Evolutionary conservation across 2,797 vertebrate genomes (phyloP).

Genomic region (Eleutherodactylus coqui): DNA sequence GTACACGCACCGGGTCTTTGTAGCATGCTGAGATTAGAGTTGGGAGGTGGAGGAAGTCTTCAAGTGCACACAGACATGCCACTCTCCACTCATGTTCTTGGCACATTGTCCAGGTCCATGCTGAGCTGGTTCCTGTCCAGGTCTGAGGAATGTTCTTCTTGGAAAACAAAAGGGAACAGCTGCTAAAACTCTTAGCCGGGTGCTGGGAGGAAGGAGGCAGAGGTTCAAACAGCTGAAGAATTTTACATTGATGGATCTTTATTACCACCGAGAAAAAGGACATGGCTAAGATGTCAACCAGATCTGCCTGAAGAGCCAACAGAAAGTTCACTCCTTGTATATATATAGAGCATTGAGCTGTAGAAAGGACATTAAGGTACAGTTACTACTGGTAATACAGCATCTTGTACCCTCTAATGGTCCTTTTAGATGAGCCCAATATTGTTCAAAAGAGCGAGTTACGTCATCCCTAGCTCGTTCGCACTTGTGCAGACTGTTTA

Average conservation of each 20-base stretch:
- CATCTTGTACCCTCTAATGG: neutral
- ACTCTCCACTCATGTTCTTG: conserved; percentile 53
- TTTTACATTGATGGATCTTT: neutral
- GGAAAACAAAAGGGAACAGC: conserved; percentile 56
- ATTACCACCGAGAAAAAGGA: neutral
- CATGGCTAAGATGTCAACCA: neutral
- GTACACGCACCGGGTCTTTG: conserved; percentile 52
- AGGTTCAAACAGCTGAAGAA: conserved; percentile 53
- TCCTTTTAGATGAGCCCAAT: too few species aligned
- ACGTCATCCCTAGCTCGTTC: too few species aligned
- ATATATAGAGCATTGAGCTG: neutral
- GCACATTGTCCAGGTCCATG: conserved; percentile 21
- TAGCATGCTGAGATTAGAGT: conserved; percentile 62
- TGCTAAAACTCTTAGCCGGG: conserved; percentile 59
- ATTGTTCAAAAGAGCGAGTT: too few species aligned
- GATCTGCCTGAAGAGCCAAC: neutral
- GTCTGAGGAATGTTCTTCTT: conserved; percentile 52
- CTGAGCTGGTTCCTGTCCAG: conserved; percentile 44
- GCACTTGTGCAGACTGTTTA: too few species aligned
- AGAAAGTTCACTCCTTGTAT: neutral
- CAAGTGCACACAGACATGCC: conserved; percentile 27
- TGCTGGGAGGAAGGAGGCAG: conserved; percentile 44
- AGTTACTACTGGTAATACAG: neutral
- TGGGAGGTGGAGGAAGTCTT: conserved; percentile 50
- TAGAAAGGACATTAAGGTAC: neutral